Evolutionary conservation across 2,113 vertebrate species (phyloP).

Genomic region (Myotis brandtii): DNA sequence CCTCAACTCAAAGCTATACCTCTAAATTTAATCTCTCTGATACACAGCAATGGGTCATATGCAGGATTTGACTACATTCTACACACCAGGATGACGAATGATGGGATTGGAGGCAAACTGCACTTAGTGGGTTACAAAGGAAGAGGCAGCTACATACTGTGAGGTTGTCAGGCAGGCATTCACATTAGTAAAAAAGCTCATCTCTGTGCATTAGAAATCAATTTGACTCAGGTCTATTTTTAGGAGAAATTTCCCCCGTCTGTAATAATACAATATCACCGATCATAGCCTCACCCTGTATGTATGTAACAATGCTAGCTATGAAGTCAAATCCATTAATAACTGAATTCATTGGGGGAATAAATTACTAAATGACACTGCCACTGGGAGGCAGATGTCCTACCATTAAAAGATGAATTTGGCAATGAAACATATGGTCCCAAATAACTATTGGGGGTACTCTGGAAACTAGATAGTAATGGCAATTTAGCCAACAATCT

Average conservation of each 20-base stretch:
- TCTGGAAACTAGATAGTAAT: neutral
- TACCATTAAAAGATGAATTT: neutral
- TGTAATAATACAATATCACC: neutral
- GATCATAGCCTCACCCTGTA: neutral
- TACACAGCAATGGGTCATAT: neutral
- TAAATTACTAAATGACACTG: neutral
- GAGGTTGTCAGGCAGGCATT: neutral
- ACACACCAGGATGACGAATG: neutral
- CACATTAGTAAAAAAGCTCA: neutral
- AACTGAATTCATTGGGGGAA: neutral
- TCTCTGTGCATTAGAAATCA: neutral
- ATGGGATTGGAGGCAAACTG: neutral
- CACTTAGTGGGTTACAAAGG: neutral
- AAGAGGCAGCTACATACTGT: neutral
- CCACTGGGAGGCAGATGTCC: neutral
- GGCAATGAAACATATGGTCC: neutral
- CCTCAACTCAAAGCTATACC: neutral
- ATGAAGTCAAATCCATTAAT: neutral
- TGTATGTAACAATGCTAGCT: neutral
- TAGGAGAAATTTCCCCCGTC: neutral
- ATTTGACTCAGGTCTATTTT: neutral
- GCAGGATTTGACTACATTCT: neutral
- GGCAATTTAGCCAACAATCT: neutral
- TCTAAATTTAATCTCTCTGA: neutral
- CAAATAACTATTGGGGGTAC: neutral